Conservation (phyloP, 92 coral and sea anemone genomes). For the Epizoanthus scotinus region DNA sequence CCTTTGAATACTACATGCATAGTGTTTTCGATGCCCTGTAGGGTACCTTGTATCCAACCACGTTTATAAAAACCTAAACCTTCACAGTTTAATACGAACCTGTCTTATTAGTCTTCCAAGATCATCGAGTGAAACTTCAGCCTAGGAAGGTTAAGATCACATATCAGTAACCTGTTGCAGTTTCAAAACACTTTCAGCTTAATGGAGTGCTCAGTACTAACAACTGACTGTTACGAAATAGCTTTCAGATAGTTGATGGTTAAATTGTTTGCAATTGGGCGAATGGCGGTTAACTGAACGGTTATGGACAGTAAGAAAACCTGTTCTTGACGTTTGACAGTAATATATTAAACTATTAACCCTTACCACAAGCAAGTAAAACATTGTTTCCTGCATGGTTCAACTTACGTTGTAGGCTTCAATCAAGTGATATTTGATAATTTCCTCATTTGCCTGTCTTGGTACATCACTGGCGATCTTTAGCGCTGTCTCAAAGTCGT, state of each 20-base stretch:
- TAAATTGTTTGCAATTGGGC: no score
- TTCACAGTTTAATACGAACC: slow-evolving; percentile 39
- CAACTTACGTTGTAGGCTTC: slow-evolving; percentile 79
- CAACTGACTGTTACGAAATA: no score
- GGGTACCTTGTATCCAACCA: neutral
- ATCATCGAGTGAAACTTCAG: slow-evolving; percentile 84
- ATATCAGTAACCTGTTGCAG: no score
- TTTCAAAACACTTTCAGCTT: no score
- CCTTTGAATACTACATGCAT: no score
- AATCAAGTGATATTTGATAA: slow-evolving; percentile 70
- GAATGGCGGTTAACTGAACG: no score
- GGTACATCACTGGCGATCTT: slow-evolving; percentile 57
- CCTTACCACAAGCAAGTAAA: neutral
- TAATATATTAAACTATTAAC: no score
- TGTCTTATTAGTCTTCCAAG: slow-evolving; percentile 92
- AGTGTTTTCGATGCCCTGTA: no score
- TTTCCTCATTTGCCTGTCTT: slow-evolving; percentile 68
- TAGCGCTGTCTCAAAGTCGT: slow-evolving; percentile 67
- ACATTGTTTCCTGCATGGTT: neutral
- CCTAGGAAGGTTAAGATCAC: slow-evolving; percentile 54
- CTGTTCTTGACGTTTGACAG: no score
- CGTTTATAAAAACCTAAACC: neutral
- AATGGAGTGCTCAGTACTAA: no score
- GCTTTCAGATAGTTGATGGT: no score
- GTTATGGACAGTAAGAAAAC: no score